A percentile compares a stretch with the other conserved stretches of the same genome.
Evolutionary conservation across 2,797 vertebrate genomes (phyloP).

Genomic region (Cetoscarus ocellatus): DNA sequence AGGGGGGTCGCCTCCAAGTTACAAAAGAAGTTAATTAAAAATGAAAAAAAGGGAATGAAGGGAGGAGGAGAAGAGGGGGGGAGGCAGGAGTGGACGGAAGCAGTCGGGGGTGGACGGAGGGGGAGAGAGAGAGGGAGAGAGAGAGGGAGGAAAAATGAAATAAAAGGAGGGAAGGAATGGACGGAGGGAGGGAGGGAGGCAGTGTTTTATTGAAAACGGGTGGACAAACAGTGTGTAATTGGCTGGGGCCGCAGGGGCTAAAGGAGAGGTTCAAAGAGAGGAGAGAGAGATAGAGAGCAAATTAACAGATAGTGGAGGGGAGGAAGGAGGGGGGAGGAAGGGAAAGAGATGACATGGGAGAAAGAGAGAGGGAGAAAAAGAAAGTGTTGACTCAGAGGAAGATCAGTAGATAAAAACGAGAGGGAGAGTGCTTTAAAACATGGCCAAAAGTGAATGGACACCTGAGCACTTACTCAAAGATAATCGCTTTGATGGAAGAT

Average conservation of each 20-base stretch:
- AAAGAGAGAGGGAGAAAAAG: constrained; percentile 34
- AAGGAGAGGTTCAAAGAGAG: constrained; percentile 78
- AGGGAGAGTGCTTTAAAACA: background rate
- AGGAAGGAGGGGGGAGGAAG: constrained; percentile 20
- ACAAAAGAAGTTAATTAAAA: constrained; percentile 86
- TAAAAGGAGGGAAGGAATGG: constrained; percentile 26
- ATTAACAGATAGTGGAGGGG: constrained; percentile 66
- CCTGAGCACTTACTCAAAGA: background rate
- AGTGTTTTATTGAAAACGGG: constrained; percentile 83
- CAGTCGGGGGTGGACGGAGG: constrained; percentile 47
- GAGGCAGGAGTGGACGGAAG: constrained; percentile 59
- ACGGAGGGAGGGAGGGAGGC: constrained; percentile 38
- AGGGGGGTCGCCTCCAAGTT: constrained; percentile 69
- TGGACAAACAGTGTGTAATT: constrained; percentile 84
- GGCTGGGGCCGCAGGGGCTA: constrained; percentile 79
- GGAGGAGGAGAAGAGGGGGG: constrained; percentile 16
- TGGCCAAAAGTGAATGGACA: constrained; percentile 41
- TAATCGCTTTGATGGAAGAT: background rate
- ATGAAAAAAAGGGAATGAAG: constrained; percentile 71
- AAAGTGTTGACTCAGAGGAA: constrained; percentile 80
- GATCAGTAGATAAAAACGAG: constrained; percentile 42
- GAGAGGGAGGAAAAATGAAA: constrained; percentile 2
- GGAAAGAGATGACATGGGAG: constrained; percentile 66
- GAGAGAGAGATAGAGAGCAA: constrained; percentile 52
- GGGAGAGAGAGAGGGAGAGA: constrained; percentile 25